A percentile compares a stretch with the other conserved stretches of the same genome.
Evolutionary conservation across 2,888 invertebrate genomes (phyloP).

Genomic region (Lycaena phlaeas): DNA sequence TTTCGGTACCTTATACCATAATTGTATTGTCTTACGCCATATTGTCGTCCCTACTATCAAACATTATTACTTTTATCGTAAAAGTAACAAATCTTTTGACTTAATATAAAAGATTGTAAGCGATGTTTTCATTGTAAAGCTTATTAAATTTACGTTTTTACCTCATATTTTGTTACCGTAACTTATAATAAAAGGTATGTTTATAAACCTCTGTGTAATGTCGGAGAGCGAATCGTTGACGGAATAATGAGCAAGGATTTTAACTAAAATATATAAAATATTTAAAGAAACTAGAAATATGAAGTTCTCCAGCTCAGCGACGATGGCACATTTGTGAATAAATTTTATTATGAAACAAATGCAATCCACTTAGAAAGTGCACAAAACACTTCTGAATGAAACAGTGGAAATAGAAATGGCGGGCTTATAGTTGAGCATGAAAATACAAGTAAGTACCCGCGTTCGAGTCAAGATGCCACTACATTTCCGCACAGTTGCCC

Average conservation of each 20-base stretch:
- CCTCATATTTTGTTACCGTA: not conserved
- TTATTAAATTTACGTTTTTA: not conserved
- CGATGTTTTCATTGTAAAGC: not conserved
- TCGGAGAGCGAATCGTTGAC: not conserved
- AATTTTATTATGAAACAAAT: conserved; percentile 27
- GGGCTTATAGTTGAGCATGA: conserved; percentile 33
- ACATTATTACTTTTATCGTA: too few relatives aligned
- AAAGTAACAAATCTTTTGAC: not conserved
- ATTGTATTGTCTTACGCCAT: conserved; percentile 33
- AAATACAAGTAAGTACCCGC: conserved; percentile 37
- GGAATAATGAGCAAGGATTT: not conserved
- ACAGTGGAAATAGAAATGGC: conserved; percentile 32
- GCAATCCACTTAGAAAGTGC: conserved; percentile 26
- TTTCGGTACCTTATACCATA: conserved; percentile 32
- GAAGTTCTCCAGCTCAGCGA: conserved; percentile 22
- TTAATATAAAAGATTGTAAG: not conserved
- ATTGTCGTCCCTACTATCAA: conserved; percentile 4
- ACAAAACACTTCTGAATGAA: conserved; percentile 28
- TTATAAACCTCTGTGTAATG: conserved; percentile 1
- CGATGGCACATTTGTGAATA: conserved; percentile 25
- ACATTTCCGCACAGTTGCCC: conserved; percentile 38
- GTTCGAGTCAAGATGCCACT: conserved; percentile 49
- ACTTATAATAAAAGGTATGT: conserved; percentile 1
- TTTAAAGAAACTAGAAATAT: conserved; percentile 20
- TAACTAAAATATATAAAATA: conserved; percentile 16